Conservation (phyloP, 2,113 vertebrate genomes). For the Siniperca knerii region DNA sequence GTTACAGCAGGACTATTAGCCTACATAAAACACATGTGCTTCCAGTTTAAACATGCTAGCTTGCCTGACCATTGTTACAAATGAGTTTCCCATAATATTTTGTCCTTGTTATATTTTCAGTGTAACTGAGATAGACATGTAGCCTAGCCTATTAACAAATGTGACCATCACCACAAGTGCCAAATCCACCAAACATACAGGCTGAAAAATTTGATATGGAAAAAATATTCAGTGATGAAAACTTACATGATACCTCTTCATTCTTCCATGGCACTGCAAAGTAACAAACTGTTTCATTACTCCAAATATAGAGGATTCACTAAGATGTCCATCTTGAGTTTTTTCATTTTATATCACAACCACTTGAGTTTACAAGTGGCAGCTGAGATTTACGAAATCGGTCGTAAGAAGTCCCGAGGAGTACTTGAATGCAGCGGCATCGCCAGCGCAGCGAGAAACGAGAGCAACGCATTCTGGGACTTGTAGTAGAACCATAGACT, state of each 20-base stretch:
- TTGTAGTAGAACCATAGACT: conserved; percentile 66
- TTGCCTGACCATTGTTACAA: neutral
- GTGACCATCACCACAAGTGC: neutral
- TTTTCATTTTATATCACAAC: neutral
- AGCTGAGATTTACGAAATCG: neutral
- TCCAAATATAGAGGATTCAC: neutral
- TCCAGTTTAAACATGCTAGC: neutral
- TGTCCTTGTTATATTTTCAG: neutral
- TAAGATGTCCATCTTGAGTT: neutral
- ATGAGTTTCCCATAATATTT: neutral
- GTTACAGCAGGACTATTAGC: neutral
- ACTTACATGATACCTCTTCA: neutral
- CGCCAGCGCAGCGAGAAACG: conserved; percentile 44
- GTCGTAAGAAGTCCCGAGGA: neutral
- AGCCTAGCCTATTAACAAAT: neutral
- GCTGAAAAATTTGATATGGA: neutral
- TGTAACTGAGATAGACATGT: neutral
- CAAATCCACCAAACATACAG: neutral
- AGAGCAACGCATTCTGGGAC: conserved; percentile 75
- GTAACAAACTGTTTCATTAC: neutral
- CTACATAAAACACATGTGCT: neutral
- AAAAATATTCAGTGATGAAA: no score
- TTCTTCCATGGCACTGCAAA: neutral
- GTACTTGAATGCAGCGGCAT: conserved; percentile 60
- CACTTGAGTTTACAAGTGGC: neutral